Evolutionary conservation across 1,140 invertebrate species (phyloP), one percentile per base, ranked within the genome.

Genomic region (Drosophila subobscura): DNA sequence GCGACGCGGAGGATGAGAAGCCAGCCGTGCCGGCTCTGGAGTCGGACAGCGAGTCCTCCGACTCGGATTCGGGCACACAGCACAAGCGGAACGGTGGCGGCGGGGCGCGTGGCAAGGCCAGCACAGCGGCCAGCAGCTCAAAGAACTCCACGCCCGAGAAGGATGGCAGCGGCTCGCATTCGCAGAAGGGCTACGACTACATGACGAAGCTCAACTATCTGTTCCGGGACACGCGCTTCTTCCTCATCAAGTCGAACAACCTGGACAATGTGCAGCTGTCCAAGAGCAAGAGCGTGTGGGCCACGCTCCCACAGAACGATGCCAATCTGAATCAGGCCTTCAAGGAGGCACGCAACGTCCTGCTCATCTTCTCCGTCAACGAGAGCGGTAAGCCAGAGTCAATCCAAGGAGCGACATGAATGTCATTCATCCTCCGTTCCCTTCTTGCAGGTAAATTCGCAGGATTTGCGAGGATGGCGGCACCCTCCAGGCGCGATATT

Each of bases 161-260:
- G 51, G 67, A 75, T 3, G 54, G 45, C 22, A 72, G 81, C 16
- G 92, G 66, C 14, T 92, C 92, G 74, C 64, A 66, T 4, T 33
- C 66, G 0, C 92, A 93, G 6, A 96, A 96, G 90, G 95, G 94
- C 23, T 96, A 96, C 85, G 96, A 97, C 92, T 97, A 97, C 89
- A 93, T 95, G 88, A 97, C 96, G 7, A 96, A 98, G 92, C 92
- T 99, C 51, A 98, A 98, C 93, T 99, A 99, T 91, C 93, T 99
- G 52, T 99, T 99, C 91, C 94, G 97, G 77, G 97, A 98, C 92
- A 97, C 98, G 66, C 94, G 97, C 73, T 99, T 98, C 93, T 99
- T 99, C 93, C 94, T 99, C 22, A 99, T 99, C 71, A 99, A 99
- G 92, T 99, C 98, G 46, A 99, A 99, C 92, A 99, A 99, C 93